Evolutionary conservation across 2,888 invertebrate genomes (phyloP), one percentile per base, ranked within the genome.

Genomic region (Cantharis rufa): DNA sequence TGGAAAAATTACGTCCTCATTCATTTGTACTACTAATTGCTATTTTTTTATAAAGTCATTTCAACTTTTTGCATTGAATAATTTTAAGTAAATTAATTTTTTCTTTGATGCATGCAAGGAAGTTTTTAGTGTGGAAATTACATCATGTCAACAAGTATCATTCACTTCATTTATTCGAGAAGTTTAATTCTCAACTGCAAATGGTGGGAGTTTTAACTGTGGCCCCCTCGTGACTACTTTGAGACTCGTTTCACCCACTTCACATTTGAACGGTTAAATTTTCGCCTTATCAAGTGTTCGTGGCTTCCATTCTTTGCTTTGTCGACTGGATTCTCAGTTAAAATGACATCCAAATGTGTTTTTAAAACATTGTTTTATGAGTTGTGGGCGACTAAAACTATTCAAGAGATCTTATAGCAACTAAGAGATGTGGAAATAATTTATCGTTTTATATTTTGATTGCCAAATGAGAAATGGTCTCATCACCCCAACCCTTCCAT

Each of bases 181-280:
- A 78, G 78, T 78, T 78, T 78, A 78, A 78, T 78, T 78, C 73
- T 76, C 75, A 71, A 72, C 73, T 78, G 78, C 75, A 73, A 76
- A 69, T 75, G 73, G 75, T 78, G 71, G 78, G 78, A 78, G 73
- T 75, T 78, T 74, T 75, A 78, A 75, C 75, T 74, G 78, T 18
- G 63, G 78, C 73, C 76, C 76, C 78, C 76, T 76, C 73, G 76
- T 75, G 78, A 75, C 75, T 78, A 73, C 72, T 72, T 78, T 63
- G 69, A 61, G 69, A 72, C 75, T 71, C 66, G 78, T 73, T 78
- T 76, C 78, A 76, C 78, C 78, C 75, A 78, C 78, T 72, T 21
- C 71, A 63, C 68, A 69, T 76, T 73, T 61, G 78, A 70, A 63
- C 78, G 71, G 73, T 63, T 71, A 70, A 78, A 69, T 70, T 64